A percentile compares a stretch with the other conserved stretches of the same genome.
These are phyloP conservation scores for Myopa testacea DNA, from an alignment of 2,888 invertebrate genomes.

Conservation along the genomic window DNA sequence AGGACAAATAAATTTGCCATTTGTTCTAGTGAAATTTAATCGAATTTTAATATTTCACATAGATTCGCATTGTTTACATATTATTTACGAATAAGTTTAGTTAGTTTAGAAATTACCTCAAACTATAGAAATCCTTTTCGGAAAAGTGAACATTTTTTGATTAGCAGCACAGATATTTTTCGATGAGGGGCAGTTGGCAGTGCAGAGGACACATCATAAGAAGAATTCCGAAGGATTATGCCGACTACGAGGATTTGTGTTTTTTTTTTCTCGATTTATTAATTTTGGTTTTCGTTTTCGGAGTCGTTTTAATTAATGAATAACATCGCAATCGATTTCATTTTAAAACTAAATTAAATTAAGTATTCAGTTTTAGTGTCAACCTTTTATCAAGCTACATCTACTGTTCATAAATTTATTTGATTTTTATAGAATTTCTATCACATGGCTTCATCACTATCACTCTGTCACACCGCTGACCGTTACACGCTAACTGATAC, in stretches of 20 bases:
- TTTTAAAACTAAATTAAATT: not conserved
- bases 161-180: not conserved
- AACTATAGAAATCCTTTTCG: slow-evolving; percentile 7
- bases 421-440: slow-evolving; percentile 37
- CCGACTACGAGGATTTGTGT: not conserved
- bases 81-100: not conserved
- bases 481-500: slow-evolving; percentile 25
- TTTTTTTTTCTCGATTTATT: not conserved
- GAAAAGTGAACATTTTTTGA: not conserved
- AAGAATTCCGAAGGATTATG: not conserved
- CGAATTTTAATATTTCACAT: too few species aligned
- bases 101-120: slow-evolving; percentile 8
- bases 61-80: not conserved
- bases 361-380: not conserved
- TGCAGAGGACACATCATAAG: slow-evolving; percentile 26
- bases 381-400: not conserved
- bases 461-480: slow-evolving; percentile 22
- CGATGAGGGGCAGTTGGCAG: slow-evolving; percentile 16
- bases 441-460: slow-evolving; percentile 46
- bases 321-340: not conserved
- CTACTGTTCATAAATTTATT: not conserved
- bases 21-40: not conserved
- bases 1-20: not conserved
- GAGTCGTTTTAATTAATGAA: slow-evolving; percentile 6
- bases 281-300: slow-evolving; percentile 3